A percentile compares a stretch with the other conserved stretches of the same genome.
phyloP scores from a whole-genome alignment of 2,888 invertebrate genomes.

The Amorpha juglandis region DNA sequence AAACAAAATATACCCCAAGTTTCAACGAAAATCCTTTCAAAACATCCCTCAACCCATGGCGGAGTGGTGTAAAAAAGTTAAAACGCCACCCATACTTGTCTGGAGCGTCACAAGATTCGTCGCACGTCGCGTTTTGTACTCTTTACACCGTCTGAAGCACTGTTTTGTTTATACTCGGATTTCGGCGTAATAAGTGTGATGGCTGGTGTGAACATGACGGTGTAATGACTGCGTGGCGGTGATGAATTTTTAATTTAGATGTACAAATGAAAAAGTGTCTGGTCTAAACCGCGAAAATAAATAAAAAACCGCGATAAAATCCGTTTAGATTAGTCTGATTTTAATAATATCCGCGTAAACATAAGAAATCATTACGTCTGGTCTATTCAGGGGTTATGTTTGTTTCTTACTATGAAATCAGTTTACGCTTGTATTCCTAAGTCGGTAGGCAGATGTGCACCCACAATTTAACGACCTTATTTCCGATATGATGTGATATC shows the following conservation, averaged over 20 bases:
- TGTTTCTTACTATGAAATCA: too few relatives aligned
- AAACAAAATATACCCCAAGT: background rate
- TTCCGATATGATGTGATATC: too few relatives aligned
- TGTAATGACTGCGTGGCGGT: background rate
- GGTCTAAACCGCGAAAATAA: too few relatives aligned
- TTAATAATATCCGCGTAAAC: too few relatives aligned
- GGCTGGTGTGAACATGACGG: background rate
- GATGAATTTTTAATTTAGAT: conserved; percentile 1
- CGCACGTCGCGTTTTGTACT: conserved; percentile 13
- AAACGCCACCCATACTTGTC: conserved; percentile 2
- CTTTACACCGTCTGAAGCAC: conserved; percentile 20
- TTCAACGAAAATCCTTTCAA: background rate
- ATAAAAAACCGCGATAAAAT: too few relatives aligned
- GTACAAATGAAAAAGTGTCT: background rate
- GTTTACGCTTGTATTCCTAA: too few relatives aligned
- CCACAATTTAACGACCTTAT: too few relatives aligned
- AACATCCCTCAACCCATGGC: background rate
- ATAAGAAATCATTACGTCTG: too few relatives aligned
- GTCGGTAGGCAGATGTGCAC: too few relatives aligned
- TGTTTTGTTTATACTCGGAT: conserved; percentile 24
- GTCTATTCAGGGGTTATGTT: too few relatives aligned
- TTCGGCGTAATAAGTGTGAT: background rate
- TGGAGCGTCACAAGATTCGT: conserved; percentile 19
- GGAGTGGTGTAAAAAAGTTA: conserved; percentile 17
- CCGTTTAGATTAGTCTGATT: too few relatives aligned